phyloP scores from a whole-genome alignment of 1,140 invertebrate species.

The Aleiodes sp. region DNA sequence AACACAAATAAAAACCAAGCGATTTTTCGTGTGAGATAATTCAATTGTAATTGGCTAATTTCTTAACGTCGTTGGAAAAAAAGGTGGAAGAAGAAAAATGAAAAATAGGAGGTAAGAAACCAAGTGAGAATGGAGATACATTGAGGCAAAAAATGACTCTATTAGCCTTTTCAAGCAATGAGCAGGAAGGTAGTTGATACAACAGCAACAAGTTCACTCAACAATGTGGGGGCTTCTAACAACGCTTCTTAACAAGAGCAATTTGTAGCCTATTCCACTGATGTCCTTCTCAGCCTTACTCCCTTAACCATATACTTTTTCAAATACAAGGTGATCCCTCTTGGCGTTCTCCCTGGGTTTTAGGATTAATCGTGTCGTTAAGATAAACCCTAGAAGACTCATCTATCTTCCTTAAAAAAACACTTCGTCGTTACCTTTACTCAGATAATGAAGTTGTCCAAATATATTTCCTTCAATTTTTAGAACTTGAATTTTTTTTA shows the following conservation, averaged over 20 bases:
- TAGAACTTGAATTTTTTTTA: no score
- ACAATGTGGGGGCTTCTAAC: constrained; percentile 59
- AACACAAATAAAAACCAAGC: background rate
- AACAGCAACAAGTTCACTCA: constrained; percentile 59
- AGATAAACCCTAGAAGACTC: constrained; percentile 32
- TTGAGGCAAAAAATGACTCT: constrained; percentile 64
- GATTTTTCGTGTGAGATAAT: constrained; percentile 50
- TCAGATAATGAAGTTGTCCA: constrained; percentile 40
- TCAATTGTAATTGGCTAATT: constrained; percentile 67
- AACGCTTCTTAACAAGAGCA: constrained; percentile 58
- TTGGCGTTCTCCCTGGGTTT: background rate
- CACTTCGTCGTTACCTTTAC: no score
- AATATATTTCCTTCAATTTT: no score
- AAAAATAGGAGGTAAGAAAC: constrained; percentile 7
- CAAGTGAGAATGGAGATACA: constrained; percentile 20
- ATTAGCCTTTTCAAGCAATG: constrained; percentile 50
- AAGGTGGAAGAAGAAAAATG: constrained; percentile 52
- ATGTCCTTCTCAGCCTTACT: constrained; percentile 26
- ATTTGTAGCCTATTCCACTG: constrained; percentile 53
- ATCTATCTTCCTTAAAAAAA: background rate
- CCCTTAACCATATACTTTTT: constrained; percentile 25
- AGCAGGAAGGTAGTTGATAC: background rate
- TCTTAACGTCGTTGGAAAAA: constrained; percentile 51
- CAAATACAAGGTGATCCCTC: background rate
- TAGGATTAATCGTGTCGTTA: constrained; percentile 57